Conservation (phyloP, 2,113 vertebrate genomes). For the Rafetus swinhoei region DNA sequence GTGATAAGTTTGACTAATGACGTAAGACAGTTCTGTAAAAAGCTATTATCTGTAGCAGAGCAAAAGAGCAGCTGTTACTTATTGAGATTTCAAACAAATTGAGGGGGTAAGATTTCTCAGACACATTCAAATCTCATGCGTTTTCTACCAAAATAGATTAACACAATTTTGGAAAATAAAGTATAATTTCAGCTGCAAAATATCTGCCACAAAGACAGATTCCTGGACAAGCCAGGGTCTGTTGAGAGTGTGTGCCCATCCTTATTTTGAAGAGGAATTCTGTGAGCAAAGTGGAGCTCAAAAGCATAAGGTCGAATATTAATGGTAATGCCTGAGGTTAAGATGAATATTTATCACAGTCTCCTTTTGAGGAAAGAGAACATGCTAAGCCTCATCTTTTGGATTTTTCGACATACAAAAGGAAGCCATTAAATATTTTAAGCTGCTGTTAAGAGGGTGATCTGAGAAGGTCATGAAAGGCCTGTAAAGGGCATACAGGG, state of each 20-base stretch:
- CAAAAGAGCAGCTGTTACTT: neutral
- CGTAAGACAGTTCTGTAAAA: neutral
- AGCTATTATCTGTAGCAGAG: neutral
- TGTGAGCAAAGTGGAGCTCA: neutral
- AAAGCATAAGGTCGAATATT: constrained; percentile 23
- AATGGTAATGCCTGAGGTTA: constrained; percentile 1
- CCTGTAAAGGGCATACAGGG: too few species aligned
- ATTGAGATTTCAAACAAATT: neutral
- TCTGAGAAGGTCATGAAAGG: neutral
- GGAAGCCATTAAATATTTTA: constrained; percentile 38
- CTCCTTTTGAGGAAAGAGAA: constrained; percentile 29
- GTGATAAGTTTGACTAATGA: neutral
- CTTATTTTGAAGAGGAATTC: neutral
- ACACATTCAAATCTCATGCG: neutral
- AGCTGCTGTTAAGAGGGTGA: neutral
- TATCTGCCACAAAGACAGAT: neutral
- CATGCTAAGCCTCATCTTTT: neutral
- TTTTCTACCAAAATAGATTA: constrained; percentile 19
- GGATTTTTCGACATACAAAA: neutral
- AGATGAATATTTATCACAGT: constrained; percentile 48
- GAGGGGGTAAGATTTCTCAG: neutral
- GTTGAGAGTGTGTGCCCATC: neutral
- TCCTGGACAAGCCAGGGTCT: neutral
- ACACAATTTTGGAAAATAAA: neutral
- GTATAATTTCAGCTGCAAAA: neutral